Percentiles rank a stretch among this genome's conserved stretches.
These are phyloP conservation scores for Prorops nasuta DNA, from an alignment of 1,140 invertebrate species.

Conservation along the genomic window DNA sequence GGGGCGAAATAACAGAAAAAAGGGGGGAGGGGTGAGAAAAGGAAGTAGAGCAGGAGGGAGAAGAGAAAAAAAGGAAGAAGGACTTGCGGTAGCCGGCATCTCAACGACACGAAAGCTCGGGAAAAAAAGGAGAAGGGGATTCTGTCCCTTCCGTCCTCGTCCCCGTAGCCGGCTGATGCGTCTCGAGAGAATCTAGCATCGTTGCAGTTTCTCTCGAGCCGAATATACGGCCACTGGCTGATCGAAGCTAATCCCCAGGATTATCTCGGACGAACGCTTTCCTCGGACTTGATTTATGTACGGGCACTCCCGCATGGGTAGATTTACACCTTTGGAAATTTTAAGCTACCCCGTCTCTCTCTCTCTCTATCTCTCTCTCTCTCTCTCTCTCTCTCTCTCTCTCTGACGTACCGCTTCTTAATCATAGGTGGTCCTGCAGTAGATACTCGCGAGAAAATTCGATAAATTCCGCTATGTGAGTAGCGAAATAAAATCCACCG, in stretches of 20 bases:
- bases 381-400: neutral
- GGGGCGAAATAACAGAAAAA: too few species aligned
- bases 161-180: neutral
- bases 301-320: constrained; percentile 11
- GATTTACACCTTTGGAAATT: constrained; percentile 17
- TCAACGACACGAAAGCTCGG: constrained; percentile 2
- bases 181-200: neutral
- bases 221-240: constrained; percentile 25
- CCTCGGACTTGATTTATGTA: constrained; percentile 32
- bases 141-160: neutral
- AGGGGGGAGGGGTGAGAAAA: neutral
- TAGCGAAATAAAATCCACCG: too few species aligned
- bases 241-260: constrained; percentile 32
- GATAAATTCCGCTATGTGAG: neutral
- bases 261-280: constrained; percentile 31
- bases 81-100: neutral
- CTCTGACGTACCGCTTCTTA: neutral
- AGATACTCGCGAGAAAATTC: neutral
- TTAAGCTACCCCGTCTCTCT: neutral
- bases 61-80: neutral
- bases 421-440: too few species aligned
- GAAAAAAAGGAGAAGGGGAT: constrained; percentile 6
- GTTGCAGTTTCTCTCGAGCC: neutral
- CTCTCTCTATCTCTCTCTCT: neutral
- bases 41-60: neutral